Percentiles rank a stretch among this genome's conserved stretches.
Evolutionary conservation across 2,888 invertebrate species (phyloP).

Genomic region (Augochlorella aurata): DNA sequence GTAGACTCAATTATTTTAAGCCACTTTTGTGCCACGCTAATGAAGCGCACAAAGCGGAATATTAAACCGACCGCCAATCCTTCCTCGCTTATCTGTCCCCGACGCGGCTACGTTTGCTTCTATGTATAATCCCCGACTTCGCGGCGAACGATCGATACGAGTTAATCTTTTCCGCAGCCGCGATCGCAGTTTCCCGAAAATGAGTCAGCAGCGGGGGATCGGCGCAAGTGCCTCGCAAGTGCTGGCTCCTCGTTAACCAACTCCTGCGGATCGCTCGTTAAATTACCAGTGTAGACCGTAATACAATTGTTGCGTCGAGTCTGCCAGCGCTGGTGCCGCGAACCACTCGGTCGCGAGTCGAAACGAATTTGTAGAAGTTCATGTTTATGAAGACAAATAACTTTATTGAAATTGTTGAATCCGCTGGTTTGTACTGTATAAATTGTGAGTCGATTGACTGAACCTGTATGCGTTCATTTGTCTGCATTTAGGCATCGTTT

Average conservation of each 20-base stretch:
- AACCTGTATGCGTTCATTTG: too few relatives aligned
- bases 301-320: too few relatives aligned
- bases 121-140: conserved; percentile 34
- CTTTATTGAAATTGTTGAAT: too few relatives aligned
- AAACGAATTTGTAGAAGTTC: too few relatives aligned
- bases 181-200: conserved; percentile 4
- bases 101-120: conserved; percentile 42
- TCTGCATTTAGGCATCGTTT: too few relatives aligned
- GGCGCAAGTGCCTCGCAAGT: not conserved
- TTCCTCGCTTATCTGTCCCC: conserved; percentile 55
- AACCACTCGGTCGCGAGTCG: too few relatives aligned
- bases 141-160: conserved; percentile 42
- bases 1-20: conserved; percentile 80
- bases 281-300: too few relatives aligned
- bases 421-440: too few relatives aligned
- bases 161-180: not conserved
- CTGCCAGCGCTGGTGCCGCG: too few relatives aligned
- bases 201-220: conserved; percentile 6
- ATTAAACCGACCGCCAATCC: conserved; percentile 70
- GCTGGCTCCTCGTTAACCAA: not conserved
- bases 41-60: conserved; percentile 78
- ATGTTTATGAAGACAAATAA: too few relatives aligned
- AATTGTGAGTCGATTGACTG: too few relatives aligned
- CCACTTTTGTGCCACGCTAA: conserved; percentile 80
- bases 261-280: not conserved